phyloP scores from a whole-genome alignment of 2,113 vertebrate species.

The Mobula hypostoma region DNA sequence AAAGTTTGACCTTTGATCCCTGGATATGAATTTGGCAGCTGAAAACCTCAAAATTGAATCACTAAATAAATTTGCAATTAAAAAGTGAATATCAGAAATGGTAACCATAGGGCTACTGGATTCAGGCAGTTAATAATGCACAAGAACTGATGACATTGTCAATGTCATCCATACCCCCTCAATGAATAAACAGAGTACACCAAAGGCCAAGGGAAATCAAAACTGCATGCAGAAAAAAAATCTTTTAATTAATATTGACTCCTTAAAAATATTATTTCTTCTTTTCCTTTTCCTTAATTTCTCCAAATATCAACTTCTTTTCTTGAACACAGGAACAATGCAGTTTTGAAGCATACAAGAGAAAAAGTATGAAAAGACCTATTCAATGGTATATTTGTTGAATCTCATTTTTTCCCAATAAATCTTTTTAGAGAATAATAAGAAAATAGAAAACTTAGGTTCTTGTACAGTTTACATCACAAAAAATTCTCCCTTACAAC shows the following conservation, averaged over 20 bases:
- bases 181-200: background rate
- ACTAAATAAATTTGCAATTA: no score
- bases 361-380: background rate
- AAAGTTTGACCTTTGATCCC: no score
- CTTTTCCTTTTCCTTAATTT: background rate
- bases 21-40: no score
- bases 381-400: background rate
- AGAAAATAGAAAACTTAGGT: background rate
- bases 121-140: no score
- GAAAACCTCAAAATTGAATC: no score
- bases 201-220: background rate
- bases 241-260: background rate
- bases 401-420: background rate
- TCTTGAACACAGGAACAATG: background rate
- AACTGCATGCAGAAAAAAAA: no score
- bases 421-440: background rate
- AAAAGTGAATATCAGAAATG: no score
- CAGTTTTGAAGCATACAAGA: background rate
- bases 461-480: background rate
- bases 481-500: background rate
- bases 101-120: no score
- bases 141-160: no score
- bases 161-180: no score
- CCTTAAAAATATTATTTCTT: background rate
- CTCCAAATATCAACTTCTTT: background rate